Evolutionary conservation across 2,797 vertebrate species (phyloP).

Genomic region (Tauraco hartlaubi): DNA sequence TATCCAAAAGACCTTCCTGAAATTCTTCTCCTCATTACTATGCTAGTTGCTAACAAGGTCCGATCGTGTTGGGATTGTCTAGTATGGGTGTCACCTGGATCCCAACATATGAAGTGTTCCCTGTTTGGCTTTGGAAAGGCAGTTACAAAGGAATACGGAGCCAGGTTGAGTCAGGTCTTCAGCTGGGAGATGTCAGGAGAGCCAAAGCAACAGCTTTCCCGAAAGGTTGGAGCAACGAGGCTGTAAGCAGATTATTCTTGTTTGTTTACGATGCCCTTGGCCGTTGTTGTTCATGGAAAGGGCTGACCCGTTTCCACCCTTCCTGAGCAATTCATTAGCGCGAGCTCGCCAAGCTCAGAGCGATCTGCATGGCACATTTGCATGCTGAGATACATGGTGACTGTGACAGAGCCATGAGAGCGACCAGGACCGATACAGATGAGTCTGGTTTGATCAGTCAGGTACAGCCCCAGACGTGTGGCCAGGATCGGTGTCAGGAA

Average conservation of each 20-base stretch:
- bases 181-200: background rate
- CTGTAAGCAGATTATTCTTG: background rate
- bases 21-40: background rate
- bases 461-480: background rate
- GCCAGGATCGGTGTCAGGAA: background rate
- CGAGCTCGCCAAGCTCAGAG: background rate
- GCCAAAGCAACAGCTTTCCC: background rate
- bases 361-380: accelerated
- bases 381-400: background rate
- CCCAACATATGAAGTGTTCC: background rate
- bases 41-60: accelerated
- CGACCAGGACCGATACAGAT: background rate
- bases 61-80: background rate
- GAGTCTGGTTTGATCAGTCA: background rate
- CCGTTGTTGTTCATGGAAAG: background rate
- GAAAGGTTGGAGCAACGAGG: background rate
- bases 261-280: background rate
- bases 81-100: background rate
- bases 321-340: background rate
- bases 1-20: background rate
- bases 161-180: background rate
- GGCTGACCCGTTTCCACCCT: background rate
- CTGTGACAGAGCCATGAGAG: background rate
- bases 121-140: background rate
- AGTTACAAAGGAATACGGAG: background rate